These are phyloP conservation scores for Hedychridium roseum DNA, from an alignment of 2,888 invertebrate genomes.

Conservation along the genomic window DNA sequence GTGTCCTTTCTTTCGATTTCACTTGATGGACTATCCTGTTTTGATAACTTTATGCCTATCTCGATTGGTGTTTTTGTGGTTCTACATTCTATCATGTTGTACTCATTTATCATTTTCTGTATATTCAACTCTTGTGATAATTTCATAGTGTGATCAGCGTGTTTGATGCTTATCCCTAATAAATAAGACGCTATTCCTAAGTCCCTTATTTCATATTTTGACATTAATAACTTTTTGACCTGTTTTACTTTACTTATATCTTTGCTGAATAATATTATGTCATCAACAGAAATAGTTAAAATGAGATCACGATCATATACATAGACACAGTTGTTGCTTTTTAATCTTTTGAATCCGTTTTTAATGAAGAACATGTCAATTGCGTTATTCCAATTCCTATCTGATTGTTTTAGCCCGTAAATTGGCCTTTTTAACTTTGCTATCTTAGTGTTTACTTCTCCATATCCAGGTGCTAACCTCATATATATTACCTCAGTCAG, in stretches of 20 bases:
- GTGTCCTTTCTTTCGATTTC: too few species aligned
- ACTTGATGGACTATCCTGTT: too few species aligned
- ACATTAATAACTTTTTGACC: constrained; percentile 1
- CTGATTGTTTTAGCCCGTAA: constrained; percentile 10
- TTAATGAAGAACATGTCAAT: constrained; percentile 6
- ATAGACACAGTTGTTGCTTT: neutral
- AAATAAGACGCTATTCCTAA: constrained; percentile 10
- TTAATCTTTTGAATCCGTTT: neutral
- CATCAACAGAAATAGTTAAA: constrained; percentile 2
- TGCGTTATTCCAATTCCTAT: constrained; percentile 12
- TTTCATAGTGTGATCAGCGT: neutral
- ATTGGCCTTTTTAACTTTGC: constrained; percentile 10
- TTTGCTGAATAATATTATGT: constrained; percentile 6
- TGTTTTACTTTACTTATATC: neutral
- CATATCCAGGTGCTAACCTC: constrained; percentile 7
- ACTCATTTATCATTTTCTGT: too few species aligned
- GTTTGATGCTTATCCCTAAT: constrained; percentile 4
- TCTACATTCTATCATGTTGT: too few species aligned
- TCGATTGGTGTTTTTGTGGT: too few species aligned
- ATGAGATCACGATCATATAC: neutral
- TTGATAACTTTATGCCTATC: too few species aligned
- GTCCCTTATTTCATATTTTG: constrained; percentile 11
- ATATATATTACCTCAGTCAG: constrained; percentile 11
- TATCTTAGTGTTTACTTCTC: neutral
- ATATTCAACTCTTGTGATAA: constrained; percentile 7